Evolutionary conservation across 2,113 vertebrate genomes (phyloP), one percentile per base, ranked within the genome.

Genomic region (Bufo gargarizans): DNA sequence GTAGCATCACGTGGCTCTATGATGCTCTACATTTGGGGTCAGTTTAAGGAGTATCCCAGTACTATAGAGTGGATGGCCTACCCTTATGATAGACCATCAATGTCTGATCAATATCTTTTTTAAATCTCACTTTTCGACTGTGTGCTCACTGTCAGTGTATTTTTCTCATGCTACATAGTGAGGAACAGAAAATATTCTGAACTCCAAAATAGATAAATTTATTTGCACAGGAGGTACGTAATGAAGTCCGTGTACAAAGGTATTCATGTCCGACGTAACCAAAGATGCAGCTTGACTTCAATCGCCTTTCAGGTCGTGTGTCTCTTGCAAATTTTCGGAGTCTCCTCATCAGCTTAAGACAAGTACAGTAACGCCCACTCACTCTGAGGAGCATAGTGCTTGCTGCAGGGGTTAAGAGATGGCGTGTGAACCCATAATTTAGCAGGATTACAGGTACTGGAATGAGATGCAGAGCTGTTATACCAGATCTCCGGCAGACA

Each of bases 161-260:
- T 33, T 33, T 33, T 33, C 33, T 33, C 33, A 33, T 33, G 0
- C 0, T 33, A 33, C 33, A 33, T 33, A 33, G 33, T 33, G 33
- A 33, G 12, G 6, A 6, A 71, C n/a, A 45, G 0, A 71, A 71
- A n/a, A 67, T 13, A 71, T 11, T 71, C 16, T 14, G 33, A 71
- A 43, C 12, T 74, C 71, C 71, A 74, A 74, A 74, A 74, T 74
- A 74, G 71, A 74, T 43, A 17, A 4, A 72, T 74, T 74, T 74
- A 74, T 74, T 74, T 47, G 71, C 71, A 74, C 69, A 72, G 69
- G 5, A 72, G 17, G 16, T 3, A 13, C 13, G 22, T 71, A 71
- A 45, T 45, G 3, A 74, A 47, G 43, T 74, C 71, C 14, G 4
- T 74, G 43, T 9, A 74, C 14, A 49, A 74, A 47, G 22, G 2